A percentile compares a stretch with the other conserved stretches of the same genome.
Conservation (phyloP, 2,888 invertebrate genomes). For the Gymnoscelis rufifasciata region DNA sequence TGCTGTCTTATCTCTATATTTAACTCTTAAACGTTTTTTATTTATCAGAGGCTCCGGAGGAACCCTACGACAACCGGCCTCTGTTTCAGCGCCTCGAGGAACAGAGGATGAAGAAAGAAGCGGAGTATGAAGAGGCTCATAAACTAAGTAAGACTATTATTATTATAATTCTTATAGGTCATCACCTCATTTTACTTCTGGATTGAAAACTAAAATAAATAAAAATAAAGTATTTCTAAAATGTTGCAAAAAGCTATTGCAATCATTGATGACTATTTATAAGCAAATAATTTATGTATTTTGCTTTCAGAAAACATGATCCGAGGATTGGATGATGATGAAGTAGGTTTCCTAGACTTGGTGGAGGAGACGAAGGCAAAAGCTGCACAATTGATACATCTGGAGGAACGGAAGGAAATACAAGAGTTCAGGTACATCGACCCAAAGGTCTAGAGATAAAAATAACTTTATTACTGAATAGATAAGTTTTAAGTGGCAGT, state of each 20-base stretch:
- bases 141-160: conserved; percentile 87
- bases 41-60: conserved; percentile 90
- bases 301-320: conserved; percentile 85
- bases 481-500: too few species aligned
- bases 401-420: conserved; percentile 91
- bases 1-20: too few species aligned
- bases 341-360: conserved; percentile 94
- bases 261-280: too few species aligned
- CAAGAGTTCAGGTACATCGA: conserved; percentile 85
- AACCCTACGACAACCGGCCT: conserved; percentile 87
- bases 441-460: too few species aligned
- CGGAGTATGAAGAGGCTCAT: conserved; percentile 96
- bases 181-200: too few species aligned
- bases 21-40: not conserved
- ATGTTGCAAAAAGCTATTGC: too few species aligned
- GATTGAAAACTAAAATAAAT: too few species aligned
- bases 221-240: too few species aligned
- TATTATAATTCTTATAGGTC: too few species aligned
- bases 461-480: too few species aligned
- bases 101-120: conserved; percentile 92
- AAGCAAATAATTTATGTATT: too few species aligned
- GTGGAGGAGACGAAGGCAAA: conserved; percentile 92
- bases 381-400: conserved; percentile 88
- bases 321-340: conserved; percentile 96
- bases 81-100: conserved; percentile 96